Evolutionary conservation across 2,797 vertebrate genomes (phyloP), one percentile per base, ranked within the genome.

Genomic region (Labeo calbasu): DNA sequence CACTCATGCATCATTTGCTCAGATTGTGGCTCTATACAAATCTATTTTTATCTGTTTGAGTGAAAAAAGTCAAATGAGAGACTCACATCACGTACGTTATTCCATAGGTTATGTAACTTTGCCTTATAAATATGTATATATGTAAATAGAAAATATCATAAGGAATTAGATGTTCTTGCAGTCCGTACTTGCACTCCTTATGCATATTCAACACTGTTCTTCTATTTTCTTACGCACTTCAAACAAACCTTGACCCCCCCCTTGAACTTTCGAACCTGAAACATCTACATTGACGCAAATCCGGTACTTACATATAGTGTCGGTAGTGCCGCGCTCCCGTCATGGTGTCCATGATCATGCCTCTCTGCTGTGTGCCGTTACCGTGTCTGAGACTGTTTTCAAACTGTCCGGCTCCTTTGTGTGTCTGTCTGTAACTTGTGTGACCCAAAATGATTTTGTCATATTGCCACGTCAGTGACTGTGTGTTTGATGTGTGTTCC

Each of bases 221-320:
- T 13, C 21, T 23, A 28, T 63, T 72, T 63, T 28, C 19, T 19
- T 1, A n/a, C 7, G 50, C 43, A 11, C 13, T 63, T 71, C 43
- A 59, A 46, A 23, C 32, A 59, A 70, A n/a, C 6, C 76, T 13
- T 81, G 36, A 73, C 63, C n/a, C 17, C 28, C 11, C 1, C 48
- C 21, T 51, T n/a, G 2, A 75, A 40, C 70, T 51, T 81, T 43
- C 12, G 19, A 15, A 40, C 50, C 66, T 12, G 14, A 81, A 81
- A 81, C 32, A 43, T 70, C 65, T 40, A 32, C 2, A 12, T 65
- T 6, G 28, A 36, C 17, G 23, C 40, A 75, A 65, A 80, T 6
- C 7, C 66, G 43, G 57, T 87, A 94, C 93, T 94, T 92, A 94
- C 93, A 87, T 93, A 68, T 72, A 85, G 68, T 88, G 57, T 83